Percentiles rank a stretch among this genome's conserved stretches.
phyloP scores from a whole-genome alignment of 2,888 invertebrate genomes.

The Callinectes sapidus region DNA sequence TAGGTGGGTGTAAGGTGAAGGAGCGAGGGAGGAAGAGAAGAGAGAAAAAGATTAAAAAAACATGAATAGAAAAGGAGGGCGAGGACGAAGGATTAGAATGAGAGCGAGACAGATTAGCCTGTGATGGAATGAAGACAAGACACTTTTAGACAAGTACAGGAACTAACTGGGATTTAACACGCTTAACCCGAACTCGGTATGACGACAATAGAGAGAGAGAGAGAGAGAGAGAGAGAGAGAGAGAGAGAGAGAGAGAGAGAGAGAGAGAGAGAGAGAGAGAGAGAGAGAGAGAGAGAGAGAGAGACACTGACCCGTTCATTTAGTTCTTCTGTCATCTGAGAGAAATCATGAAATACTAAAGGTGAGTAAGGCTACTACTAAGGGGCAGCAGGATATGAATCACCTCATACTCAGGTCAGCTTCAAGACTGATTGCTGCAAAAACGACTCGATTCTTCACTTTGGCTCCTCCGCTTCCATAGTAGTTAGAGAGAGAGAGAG shows the following conservation, averaged over 20 bases:
- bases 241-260: neutral
- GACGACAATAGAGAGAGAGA: neutral
- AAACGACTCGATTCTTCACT: neutral
- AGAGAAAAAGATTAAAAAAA: neutral
- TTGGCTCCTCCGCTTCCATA: neutral
- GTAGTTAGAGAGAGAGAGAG: neutral
- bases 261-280: neutral
- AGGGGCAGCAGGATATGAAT: neutral
- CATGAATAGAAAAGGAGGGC: neutral
- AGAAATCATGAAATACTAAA: neutral
- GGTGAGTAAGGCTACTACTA: neutral
- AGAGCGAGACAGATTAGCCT: neutral
- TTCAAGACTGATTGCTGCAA: neutral
- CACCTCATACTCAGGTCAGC: neutral
- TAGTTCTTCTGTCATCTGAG: neutral
- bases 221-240: neutral
- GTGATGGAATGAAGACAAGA: constrained; percentile 5
- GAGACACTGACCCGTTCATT: neutral
- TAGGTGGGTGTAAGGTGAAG: neutral
- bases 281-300: neutral
- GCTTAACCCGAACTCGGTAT: neutral
- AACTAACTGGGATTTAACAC: neutral
- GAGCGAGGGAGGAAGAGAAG: neutral
- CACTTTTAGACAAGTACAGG: neutral
- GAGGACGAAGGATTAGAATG: neutral